Evolutionary conservation across 2,113 vertebrate species (phyloP), one percentile per base, ranked within the genome.

Genomic region (Ivindomyrus marchei): DNA sequence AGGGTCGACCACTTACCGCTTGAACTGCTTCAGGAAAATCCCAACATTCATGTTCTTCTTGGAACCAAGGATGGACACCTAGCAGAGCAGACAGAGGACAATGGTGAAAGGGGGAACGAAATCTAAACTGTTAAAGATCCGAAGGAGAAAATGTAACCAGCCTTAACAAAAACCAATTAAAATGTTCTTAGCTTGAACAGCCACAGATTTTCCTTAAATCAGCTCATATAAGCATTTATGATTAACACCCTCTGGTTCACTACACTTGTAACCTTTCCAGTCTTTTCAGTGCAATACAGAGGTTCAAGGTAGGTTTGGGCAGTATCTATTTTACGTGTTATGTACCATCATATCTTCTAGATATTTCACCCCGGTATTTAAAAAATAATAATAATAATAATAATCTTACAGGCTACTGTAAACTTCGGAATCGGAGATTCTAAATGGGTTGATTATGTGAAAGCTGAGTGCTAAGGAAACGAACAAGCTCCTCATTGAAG

Each of bases 21-120:
- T 97, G 87, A 97, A 96, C 91, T 96, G 96, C 92, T 97, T 97
- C 5, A 97, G 95, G 92, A 97, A 97, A 91, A 97, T 97, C 47
- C 96, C 95, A 42, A 97, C 92, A 91, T 97, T 97, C 94, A 97
- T 96, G 91, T 94, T 96, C 85, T 95, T 96, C 94, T 97, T 97
- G 84, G 96, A 92, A 88, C 91, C 93, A 53, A 97, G 94, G 90
- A 97, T 94, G 74, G 94, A 93, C 83, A 96, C 93, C 97, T 97
- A 91, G n/a, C 70, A 46, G 80, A 42, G 90, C 13, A 93, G 19
- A 45, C n/a, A 47, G 13, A 74, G 91, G 31, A 91, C 17, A 31
- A 85, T 53, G 27, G 90, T n/a, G 19, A 46, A n/a, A 7, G 3
- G 83, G 31, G 13, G 13, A 39, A n/a, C 1, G 3, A 15, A 36